Evolutionary conservation across 2,888 invertebrate genomes (phyloP), one percentile per base, ranked within the genome.

Genomic region (Synanthedon vespiformis): DNA sequence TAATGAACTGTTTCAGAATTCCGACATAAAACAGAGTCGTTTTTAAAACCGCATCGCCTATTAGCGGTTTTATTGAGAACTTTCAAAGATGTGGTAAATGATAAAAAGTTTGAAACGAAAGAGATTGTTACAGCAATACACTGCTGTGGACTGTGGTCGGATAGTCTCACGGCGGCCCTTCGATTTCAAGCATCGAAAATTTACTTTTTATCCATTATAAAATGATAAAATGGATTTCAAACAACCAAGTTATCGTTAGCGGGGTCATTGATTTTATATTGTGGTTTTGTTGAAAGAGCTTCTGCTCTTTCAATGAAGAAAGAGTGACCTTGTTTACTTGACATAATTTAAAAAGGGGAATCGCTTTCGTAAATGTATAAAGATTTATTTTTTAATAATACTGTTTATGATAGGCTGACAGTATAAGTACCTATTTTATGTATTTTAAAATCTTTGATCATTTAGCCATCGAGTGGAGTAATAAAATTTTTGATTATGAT

Each of bases 41-140:
- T 80, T 72, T 68, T 54, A 56, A 69, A 75, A 80, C 81, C 80
- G 58, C 77, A 76, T 61, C 57, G 68, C 57, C 76, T 77, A 81
- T 84, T 83, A 78, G 80, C 69, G 82, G 83, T 77, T 75, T 71
- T 57, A 60, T 56, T 70, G 67, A 55, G 61, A 67, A 70, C 65
- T 74, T 72, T 60, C 61, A 68, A 73, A 79, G 77, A 76, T 66
- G 74, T 65, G 73, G 74, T 73, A 58, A 50, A 49, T 53, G 64
- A 67, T 67, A 70, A 76, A 76, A 74, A 69, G 64, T 71, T 70
- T 72, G 68, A 68, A 75, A 77, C 75, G 68, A 75, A 77, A 73
- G 67, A 72, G 59, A 40, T 27, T 18, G 52, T 62, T 34, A 34
- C 6, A 34, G 34, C 34, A 34, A 34, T 34, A 34, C 22, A 22